Evolutionary conservation across 2,888 invertebrate genomes (phyloP).

Genomic region (Pachycephus smyrnensis): DNA sequence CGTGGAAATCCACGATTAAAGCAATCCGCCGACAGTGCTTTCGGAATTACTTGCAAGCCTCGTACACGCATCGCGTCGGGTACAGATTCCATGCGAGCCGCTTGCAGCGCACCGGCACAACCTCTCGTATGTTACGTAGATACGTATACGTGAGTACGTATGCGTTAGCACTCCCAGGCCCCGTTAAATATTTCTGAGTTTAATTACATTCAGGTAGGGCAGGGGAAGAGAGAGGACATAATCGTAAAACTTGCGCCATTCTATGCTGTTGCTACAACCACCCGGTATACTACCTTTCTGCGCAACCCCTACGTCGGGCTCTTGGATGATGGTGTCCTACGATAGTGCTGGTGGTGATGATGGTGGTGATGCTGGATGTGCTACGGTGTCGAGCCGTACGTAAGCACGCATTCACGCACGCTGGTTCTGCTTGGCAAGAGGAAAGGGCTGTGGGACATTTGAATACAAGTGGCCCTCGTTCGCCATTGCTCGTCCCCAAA

Average conservation of each 20-base stretch:
- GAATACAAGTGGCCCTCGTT: constrained; percentile 40
- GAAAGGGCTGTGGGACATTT: constrained; percentile 36
- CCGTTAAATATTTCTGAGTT: constrained; percentile 39
- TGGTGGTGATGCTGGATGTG: neutral
- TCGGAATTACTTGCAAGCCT: neutral
- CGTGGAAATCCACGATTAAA: neutral
- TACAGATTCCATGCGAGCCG: neutral
- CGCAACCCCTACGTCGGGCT: neutral
- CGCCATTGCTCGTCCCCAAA: constrained; percentile 27
- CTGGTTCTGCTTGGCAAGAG: constrained; percentile 23
- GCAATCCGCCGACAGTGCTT: neutral
- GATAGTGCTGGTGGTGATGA: neutral
- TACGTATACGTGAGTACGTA: neutral
- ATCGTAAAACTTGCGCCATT: constrained; percentile 43
- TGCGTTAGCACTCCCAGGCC: neutral
- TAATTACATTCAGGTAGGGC: constrained; percentile 38
- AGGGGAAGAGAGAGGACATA: constrained; percentile 26
- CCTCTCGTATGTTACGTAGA: neutral
- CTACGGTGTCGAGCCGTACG: neutral
- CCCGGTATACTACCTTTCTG: constrained; percentile 5
- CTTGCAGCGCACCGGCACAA: neutral
- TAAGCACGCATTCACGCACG: neutral
- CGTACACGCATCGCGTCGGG: neutral
- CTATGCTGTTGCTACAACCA: constrained; percentile 14
- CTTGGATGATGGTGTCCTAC: neutral